Percentiles rank a stretch among this genome's conserved stretches.
These are phyloP conservation scores for Azorinus chamasolen DNA, from an alignment of 2,888 invertebrate species.

Conservation along the genomic window DNA sequence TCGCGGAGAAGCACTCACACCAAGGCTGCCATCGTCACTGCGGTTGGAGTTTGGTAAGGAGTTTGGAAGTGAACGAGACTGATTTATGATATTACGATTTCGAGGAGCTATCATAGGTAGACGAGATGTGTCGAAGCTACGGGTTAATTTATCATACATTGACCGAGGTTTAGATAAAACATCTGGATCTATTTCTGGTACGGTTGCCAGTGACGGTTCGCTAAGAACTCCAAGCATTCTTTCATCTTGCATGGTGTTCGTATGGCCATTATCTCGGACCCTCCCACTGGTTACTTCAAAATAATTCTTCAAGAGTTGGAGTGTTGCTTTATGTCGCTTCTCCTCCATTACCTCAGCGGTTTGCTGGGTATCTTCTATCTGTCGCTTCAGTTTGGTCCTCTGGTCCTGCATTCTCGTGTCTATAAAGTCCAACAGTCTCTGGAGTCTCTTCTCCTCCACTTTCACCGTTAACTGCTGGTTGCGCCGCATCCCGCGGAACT, in stretches of 20 bases:
- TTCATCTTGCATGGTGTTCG: conserved; percentile 56
- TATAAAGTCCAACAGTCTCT: conserved; percentile 62
- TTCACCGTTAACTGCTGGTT: conserved; percentile 42
- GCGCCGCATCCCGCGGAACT: conserved; percentile 58
- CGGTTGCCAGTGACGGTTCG: conserved; percentile 59
- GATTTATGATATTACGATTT: conserved; percentile 35
- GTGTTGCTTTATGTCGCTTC: conserved; percentile 54
- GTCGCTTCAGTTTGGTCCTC: conserved; percentile 47
- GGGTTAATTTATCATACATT: conserved; percentile 59
- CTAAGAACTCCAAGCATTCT: conserved; percentile 58
- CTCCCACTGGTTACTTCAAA: conserved; percentile 63
- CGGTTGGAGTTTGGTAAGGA: conserved; percentile 49
- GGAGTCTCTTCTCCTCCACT: conserved; percentile 56
- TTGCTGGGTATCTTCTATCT: conserved; percentile 60
- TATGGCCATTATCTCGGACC: conserved; percentile 9
- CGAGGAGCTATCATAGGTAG: conserved; percentile 52
- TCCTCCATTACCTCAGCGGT: conserved; percentile 62
- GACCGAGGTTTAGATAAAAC: conserved; percentile 57
- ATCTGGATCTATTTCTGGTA: conserved; percentile 64
- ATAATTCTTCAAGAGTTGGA: conserved; percentile 59
- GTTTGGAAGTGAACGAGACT: conserved; percentile 48
- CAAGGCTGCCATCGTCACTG: conserved; percentile 40
- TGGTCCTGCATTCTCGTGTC: conserved; percentile 58
- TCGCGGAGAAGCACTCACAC: conserved; percentile 37
- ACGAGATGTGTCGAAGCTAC: conserved; percentile 50